phyloP scores from a whole-genome alignment of 2,797 vertebrate genomes.

The Buceros bicornis region DNA sequence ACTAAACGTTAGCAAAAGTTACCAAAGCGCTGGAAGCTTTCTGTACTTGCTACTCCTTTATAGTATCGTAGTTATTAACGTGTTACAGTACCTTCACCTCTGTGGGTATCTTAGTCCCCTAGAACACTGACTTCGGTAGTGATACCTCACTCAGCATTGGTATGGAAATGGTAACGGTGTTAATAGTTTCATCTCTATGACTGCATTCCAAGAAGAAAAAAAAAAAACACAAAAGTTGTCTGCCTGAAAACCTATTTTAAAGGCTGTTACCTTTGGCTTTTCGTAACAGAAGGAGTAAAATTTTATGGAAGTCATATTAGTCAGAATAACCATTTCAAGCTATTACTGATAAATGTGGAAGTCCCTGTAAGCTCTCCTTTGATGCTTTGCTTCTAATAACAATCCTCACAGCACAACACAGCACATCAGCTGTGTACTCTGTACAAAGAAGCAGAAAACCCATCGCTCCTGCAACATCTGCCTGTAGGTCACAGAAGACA shows the following conservation, averaged over 20 bases:
- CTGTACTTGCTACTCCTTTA: not conserved
- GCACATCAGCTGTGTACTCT: not conserved
- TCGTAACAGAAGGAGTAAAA: not conserved
- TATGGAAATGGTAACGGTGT: fast-evolving
- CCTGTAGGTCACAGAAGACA: not conserved
- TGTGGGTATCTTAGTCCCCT: not conserved
- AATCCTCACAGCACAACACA: not conserved
- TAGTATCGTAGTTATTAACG: not conserved
- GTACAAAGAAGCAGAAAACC: not conserved
- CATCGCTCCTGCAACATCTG: not conserved
- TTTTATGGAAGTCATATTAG: not conserved
- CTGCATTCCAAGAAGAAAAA: not conserved
- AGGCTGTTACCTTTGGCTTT: not conserved
- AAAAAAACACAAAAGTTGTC: not conserved
- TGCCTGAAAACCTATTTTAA: not conserved
- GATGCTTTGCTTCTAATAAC: not conserved
- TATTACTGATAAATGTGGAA: not conserved
- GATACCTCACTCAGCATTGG: not conserved
- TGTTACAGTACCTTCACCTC: not conserved
- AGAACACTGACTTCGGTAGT: not conserved
- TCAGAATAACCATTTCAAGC: not conserved
- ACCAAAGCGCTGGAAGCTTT: not conserved
- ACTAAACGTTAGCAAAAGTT: not conserved
- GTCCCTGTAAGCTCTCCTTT: not conserved
- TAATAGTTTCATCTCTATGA: not conserved